These are phyloP conservation scores for Yasuhikotakia modesta DNA, from an alignment of 2,797 vertebrate genomes.

Conservation along the genomic window DNA sequence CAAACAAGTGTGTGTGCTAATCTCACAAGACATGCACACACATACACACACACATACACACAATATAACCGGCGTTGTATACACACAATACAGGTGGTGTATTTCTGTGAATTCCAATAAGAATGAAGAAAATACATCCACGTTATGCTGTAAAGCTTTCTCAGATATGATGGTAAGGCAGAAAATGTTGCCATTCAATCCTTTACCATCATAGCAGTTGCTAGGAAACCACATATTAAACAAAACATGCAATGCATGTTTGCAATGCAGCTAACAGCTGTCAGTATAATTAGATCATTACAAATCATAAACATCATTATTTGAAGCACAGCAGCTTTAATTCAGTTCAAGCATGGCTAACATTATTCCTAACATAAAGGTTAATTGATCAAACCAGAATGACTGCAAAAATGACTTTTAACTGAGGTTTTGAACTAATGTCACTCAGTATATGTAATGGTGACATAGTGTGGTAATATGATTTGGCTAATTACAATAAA, in stretches of 20 bases:
- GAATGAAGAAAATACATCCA: slow-evolving; percentile 21
- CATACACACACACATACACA: too few relatives aligned
- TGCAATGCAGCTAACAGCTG: slow-evolving; percentile 78
- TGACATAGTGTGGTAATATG: neutral
- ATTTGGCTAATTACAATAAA: slow-evolving; percentile 25
- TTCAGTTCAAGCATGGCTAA: slow-evolving; percentile 68
- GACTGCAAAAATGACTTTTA: slow-evolving; percentile 21
- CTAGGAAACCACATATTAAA: slow-evolving; percentile 82
- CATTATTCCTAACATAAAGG: slow-evolving; percentile 71
- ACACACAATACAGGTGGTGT: slow-evolving; percentile 29
- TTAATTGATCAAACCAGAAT: slow-evolving; percentile 73
- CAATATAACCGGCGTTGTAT: too few relatives aligned
- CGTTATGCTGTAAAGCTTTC: slow-evolving; percentile 44
- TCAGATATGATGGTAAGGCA: slow-evolving; percentile 36
- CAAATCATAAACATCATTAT: slow-evolving; percentile 78
- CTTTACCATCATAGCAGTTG: slow-evolving; percentile 75
- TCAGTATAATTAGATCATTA: slow-evolving; percentile 80
- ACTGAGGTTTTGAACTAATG: slow-evolving; percentile 10
- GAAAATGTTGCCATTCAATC: slow-evolving; percentile 66
- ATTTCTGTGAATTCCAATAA: slow-evolving; percentile 31
- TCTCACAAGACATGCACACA: slow-evolving; percentile 37
- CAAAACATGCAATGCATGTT: too few relatives aligned
- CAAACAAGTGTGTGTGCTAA: slow-evolving; percentile 3
- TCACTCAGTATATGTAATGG: neutral
- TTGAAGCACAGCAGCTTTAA: slow-evolving; percentile 76